Conservation (phyloP, 2,113 vertebrate genomes). For the Poecilia latipinna region DNA sequence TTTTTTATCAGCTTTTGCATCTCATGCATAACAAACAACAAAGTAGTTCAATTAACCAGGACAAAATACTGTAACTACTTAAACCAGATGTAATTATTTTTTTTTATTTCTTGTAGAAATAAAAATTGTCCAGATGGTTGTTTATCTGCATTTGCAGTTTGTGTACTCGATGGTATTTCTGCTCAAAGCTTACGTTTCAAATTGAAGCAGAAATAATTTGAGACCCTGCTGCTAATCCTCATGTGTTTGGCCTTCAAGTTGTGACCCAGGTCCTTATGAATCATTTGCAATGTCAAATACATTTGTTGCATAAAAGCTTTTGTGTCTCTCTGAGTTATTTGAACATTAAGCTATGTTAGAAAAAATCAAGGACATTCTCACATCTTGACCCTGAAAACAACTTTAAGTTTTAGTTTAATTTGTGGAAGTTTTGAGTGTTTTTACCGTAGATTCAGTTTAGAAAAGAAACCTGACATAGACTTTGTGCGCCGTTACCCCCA, state of each 20-base stretch:
- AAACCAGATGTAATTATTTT: no score
- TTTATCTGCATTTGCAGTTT: conserved; percentile 2
- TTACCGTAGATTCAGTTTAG: background rate
- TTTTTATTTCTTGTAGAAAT: no score
- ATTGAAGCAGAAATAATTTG: conserved; percentile 33
- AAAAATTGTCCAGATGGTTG: no score
- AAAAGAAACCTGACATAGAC: conserved; percentile 1
- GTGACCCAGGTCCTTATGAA: conserved; percentile 25
- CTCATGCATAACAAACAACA: no score
- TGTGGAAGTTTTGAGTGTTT: background rate
- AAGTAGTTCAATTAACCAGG: no score
- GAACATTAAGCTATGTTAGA: background rate
- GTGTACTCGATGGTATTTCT: background rate
- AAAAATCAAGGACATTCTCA: background rate
- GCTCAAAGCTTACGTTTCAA: conserved; percentile 42
- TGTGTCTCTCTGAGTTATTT: background rate
- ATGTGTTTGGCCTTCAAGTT: conserved; percentile 33
- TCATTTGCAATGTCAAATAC: conserved; percentile 23
- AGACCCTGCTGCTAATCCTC: conserved; percentile 37
- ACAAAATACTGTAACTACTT: no score
- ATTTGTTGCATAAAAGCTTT: background rate
- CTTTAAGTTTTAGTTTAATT: background rate
- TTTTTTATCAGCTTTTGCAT: no score
- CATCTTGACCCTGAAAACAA: background rate
- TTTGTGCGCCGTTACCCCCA: background rate